Evolutionary conservation across 2,113 vertebrate species (phyloP), one percentile per base, ranked within the genome.

Genomic region (Oriolus oriolus): DNA sequence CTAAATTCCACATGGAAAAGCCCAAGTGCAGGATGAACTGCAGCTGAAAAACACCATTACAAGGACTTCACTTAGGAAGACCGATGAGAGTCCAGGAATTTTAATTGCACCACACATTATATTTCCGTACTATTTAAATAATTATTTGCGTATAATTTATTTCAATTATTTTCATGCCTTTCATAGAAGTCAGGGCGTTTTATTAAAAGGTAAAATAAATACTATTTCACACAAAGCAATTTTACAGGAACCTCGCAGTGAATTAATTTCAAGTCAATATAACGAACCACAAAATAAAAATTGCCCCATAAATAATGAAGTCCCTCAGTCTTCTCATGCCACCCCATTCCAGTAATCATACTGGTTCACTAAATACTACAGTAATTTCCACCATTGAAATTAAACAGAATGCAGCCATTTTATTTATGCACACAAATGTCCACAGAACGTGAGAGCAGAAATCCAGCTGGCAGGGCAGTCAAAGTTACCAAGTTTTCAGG

Each of bases 121-220:
- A 79, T 19, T 74, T 77, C 66, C 3, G 0, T 22, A 33, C 10
- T 35, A 47, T 66, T 92, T 81, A 47, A 92, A 87, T 53, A 53
- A 84, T 59, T 78, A 81, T 91, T 95, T 89, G 84, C 69, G 37
- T 66, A 56, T 28, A 54, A 86, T 81, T 91, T 89, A 71, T 84
- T 94, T 94, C 47, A 52, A 26, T 96, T 94, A 86, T 90, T 90
- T 93, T 57, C 76, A 53, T 42, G 75, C n/a, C 44, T 64, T 84
- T 59, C 64, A 11, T 3, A 81, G 54, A 39, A 88, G 24, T 50
- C 53, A 5, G 31, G 35, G 6, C 0, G 11, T 80, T 92, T 77
- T 56, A 88, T 33, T 86, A 89, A 86, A 93, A 90, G 18, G 39
- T 52, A 93, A 81, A 94, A 93, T 68, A 95, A 95, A 95, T 33